phyloP scores from a whole-genome alignment of 1,140 invertebrate genomes.

The Meteorus sp. region DNA sequence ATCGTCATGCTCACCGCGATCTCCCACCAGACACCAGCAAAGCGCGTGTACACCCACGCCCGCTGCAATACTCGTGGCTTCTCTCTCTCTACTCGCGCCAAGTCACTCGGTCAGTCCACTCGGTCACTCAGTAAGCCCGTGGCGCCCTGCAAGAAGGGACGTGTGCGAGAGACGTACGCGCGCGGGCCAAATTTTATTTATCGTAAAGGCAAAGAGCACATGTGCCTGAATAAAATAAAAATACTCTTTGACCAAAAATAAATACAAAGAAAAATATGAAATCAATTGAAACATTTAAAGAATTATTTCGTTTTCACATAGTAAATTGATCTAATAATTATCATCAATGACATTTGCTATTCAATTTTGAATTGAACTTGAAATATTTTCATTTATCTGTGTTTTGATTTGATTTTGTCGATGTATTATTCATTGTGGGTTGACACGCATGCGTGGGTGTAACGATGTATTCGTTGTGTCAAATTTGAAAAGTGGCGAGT shows the following conservation, averaged over 20 bases:
- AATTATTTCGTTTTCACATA: too few relatives aligned
- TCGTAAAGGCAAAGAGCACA: background rate
- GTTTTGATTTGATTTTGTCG: background rate
- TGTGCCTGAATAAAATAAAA: too few relatives aligned
- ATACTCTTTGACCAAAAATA: background rate
- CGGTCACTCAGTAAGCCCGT: slow-evolving; percentile 52
- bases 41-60: slow-evolving; percentile 56
- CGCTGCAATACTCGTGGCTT: slow-evolving; percentile 34
- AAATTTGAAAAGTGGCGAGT: background rate
- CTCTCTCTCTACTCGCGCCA: slow-evolving; percentile 22
- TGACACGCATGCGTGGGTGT: background rate
- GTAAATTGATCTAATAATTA: too few relatives aligned
- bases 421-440: background rate
- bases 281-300: too few relatives aligned
- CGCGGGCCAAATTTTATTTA: background rate
- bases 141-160: slow-evolving; percentile 47
- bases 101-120: slow-evolving; percentile 36
- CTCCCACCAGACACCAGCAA: slow-evolving; percentile 22
- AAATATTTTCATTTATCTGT: too few relatives aligned
- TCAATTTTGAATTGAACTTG: too few relatives aligned
- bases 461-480: slow-evolving; percentile 9
- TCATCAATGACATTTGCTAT: too few relatives aligned
- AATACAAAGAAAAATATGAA: background rate
- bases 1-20: slow-evolving; percentile 19
- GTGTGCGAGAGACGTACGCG: slow-evolving; percentile 17